Conservation (phyloP, 2,113 vertebrate species). For the Dolichallabes microphthalmus region DNA sequence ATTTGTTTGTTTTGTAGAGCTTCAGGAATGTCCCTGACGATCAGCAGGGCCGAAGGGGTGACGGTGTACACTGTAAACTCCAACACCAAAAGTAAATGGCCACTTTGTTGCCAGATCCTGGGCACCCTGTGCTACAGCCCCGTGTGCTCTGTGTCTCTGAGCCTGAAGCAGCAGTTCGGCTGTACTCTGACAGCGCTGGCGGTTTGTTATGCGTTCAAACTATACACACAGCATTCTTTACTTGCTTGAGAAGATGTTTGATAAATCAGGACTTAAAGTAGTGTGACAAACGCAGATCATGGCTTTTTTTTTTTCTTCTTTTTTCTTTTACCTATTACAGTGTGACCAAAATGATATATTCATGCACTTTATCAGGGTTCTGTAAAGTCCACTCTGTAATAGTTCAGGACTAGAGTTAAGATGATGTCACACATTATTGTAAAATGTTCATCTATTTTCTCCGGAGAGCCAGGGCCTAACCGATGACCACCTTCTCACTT, state of each 20-base stretch:
- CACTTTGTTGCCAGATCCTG: slow-evolving; percentile 64
- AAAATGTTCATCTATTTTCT: neutral
- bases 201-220: slow-evolving; percentile 53
- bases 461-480: neutral
- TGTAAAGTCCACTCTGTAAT: neutral
- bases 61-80: slow-evolving; percentile 61
- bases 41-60: slow-evolving; percentile 59
- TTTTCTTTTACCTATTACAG: no score
- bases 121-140: slow-evolving; percentile 65
- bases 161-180: slow-evolving; percentile 37
- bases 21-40: slow-evolving; percentile 61
- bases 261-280: neutral
- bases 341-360: neutral
- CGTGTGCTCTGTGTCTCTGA: slow-evolving; percentile 55
- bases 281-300: neutral
- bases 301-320: no score
- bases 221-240: neutral
- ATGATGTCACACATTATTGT: neutral
- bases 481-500: slow-evolving; percentile 14
- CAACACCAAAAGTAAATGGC: slow-evolving; percentile 56
- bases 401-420: neutral
- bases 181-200: slow-evolving; percentile 56
- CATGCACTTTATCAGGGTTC: neutral
- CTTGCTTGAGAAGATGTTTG: neutral
- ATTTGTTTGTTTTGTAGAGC: neutral